phyloP scores from a whole-genome alignment of 2,797 vertebrate genomes.

The Merluccius polli region DNA sequence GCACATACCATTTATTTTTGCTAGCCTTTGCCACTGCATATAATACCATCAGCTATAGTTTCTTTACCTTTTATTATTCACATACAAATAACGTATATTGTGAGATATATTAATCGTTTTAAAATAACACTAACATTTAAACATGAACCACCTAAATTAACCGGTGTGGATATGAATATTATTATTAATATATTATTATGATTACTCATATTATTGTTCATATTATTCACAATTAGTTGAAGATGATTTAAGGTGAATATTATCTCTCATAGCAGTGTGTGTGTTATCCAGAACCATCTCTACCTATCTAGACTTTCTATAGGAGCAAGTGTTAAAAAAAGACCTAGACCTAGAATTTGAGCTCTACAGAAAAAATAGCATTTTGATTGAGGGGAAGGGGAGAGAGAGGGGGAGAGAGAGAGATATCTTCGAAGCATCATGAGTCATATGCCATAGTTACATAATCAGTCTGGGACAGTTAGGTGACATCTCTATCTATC shows the following conservation, averaged over 20 bases:
- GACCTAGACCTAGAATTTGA: slow-evolving; percentile 6
- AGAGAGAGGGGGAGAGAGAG: background rate
- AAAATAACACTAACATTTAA: background rate
- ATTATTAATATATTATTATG: background rate
- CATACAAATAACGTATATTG: slow-evolving; percentile 1
- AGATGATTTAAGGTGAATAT: slow-evolving; percentile 1
- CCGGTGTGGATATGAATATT: background rate
- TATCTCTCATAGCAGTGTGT: background rate
- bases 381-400: background rate
- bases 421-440: slow-evolving; percentile 28
- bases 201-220: background rate
- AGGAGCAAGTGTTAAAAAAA: background rate
- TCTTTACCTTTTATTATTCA: background rate
- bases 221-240: background rate
- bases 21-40: background rate
- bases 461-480: slow-evolving; percentile 39
- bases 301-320: no score
- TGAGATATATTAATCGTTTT: background rate
- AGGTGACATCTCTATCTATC: slow-evolving; percentile 21
- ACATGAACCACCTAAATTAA: background rate
- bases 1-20: background rate
- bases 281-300: slow-evolving; percentile 10
- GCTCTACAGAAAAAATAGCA: slow-evolving; percentile 20
- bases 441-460: slow-evolving; percentile 44
- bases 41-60: background rate